Evolutionary conservation across 1,140 invertebrate genomes (phyloP).

Genomic region (Choristoneura fumiferana): DNA sequence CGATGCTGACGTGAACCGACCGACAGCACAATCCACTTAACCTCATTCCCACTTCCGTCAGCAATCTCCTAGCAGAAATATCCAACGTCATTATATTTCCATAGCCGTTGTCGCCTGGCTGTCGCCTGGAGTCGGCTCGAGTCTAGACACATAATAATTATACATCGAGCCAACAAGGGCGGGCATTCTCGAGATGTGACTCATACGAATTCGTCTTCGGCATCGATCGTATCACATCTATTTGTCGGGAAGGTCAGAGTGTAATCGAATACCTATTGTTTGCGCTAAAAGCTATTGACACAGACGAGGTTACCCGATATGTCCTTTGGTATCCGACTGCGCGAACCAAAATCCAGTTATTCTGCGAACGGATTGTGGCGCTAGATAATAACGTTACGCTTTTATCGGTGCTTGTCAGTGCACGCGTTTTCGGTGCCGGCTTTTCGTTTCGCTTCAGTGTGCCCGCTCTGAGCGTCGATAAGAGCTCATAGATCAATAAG

Average conservation of each 20-base stretch:
- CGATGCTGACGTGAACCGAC: background rate
- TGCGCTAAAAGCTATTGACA: conserved; percentile 40
- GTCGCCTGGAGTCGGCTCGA: conserved; percentile 45
- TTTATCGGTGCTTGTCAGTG: background rate
- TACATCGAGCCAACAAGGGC: conserved; percentile 68
- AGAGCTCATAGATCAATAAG: too few relatives aligned
- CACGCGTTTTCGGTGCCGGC: background rate
- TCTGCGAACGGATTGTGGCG: background rate
- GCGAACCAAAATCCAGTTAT: background rate
- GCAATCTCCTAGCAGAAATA: conserved; percentile 35
- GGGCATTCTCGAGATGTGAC: conserved; percentile 59
- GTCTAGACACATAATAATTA: conserved; percentile 74
- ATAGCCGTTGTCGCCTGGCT: conserved; percentile 62
- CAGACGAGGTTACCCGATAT: conserved; percentile 26
- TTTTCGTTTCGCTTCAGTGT: too few relatives aligned
- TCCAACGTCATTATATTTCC: conserved; percentile 59
- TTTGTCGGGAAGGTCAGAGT: conserved; percentile 56
- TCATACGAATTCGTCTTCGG: conserved; percentile 62
- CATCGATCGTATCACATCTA: conserved; percentile 63
- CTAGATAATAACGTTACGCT: conserved; percentile 10
- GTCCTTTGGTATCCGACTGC: background rate
- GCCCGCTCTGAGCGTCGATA: too few relatives aligned
- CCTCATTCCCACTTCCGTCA: conserved; percentile 16
- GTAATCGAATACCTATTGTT: conserved; percentile 60
- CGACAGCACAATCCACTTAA: conserved; percentile 17